Conservation (phyloP, 2,797 vertebrate species). For the Enteromius anoplus region DNA sequence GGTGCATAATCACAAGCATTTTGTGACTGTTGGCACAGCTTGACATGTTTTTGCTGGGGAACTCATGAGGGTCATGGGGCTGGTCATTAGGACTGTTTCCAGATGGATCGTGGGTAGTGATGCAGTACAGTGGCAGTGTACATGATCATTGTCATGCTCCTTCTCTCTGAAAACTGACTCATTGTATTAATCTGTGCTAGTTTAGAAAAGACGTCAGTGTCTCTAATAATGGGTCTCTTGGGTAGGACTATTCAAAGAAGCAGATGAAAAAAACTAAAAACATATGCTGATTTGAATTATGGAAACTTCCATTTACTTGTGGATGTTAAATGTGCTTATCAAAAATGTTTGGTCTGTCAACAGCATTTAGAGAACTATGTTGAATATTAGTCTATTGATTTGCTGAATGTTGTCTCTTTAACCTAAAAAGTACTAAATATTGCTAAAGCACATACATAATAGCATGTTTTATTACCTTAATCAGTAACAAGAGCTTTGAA, state of each 20-base stretch:
- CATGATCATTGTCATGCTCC: constrained; percentile 37
- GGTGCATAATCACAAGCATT: constrained; percentile 45
- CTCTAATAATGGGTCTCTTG: not conserved
- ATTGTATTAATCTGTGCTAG: constrained; percentile 10
- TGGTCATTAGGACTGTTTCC: constrained; percentile 53
- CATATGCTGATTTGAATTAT: not conserved
- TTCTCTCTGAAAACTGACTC: constrained; percentile 27
- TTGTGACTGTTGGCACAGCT: constrained; percentile 44
- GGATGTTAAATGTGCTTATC: not conserved
- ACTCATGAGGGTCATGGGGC: constrained; percentile 53
- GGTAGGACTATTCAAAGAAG: not conserved
- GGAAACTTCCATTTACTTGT: not conserved
- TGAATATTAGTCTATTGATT: not conserved
- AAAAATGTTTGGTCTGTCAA: not conserved
- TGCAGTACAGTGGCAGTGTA: constrained; percentile 34
- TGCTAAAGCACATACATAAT: no score
- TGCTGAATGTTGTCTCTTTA: not conserved
- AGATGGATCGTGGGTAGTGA: constrained; percentile 50
- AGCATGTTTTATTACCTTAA: not conserved
- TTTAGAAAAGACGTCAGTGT: not conserved
- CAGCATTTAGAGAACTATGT: not conserved
- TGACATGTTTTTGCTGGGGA: constrained; percentile 47
- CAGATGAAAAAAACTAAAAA: not conserved
- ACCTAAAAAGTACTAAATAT: not conserved
- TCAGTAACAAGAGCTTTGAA: not conserved